Conservation (phyloP, 2,113 vertebrate genomes). For the Myrmecophaga tridactyla region DNA sequence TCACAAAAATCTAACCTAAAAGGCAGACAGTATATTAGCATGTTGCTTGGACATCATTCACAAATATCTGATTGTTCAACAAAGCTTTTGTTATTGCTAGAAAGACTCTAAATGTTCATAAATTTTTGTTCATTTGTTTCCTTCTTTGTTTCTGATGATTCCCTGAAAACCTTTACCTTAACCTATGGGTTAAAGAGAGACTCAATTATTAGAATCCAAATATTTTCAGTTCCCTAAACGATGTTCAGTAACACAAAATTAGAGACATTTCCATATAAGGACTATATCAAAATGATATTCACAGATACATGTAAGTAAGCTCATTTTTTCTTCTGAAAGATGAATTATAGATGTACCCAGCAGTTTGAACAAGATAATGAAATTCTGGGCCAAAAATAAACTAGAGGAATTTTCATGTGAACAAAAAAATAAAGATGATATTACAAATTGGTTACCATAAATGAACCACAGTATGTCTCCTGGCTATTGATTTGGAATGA, state of each 20-base stretch:
- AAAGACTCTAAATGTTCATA: not conserved
- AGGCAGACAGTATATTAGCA: not conserved
- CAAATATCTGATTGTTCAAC: not conserved
- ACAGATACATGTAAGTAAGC: not conserved
- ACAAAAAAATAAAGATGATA: not conserved
- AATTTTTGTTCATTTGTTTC: not conserved
- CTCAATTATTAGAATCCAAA: not conserved
- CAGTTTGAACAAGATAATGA: not conserved
- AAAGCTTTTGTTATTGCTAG: not conserved
- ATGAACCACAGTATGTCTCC: not conserved
- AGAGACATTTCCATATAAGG: not conserved
- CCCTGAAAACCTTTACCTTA: not conserved
- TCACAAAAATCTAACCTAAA: not conserved
- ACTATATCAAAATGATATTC: not conserved
- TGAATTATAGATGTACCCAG: not conserved
- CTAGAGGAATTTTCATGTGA: not conserved
- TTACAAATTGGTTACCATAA: not conserved
- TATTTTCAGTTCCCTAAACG: not conserved
- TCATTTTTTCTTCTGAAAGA: not conserved
- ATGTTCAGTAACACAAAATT: not conserved
- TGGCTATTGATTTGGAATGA: not conserved
- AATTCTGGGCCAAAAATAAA: not conserved
- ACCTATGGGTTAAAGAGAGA: not conserved
- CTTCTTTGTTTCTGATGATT: not conserved
- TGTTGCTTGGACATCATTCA: not conserved